A percentile compares a stretch with the other conserved stretches of the same genome.
These are phyloP conservation scores for Polylopha cassiicola DNA, from an alignment of 2,888 invertebrate genomes.

Conservation along the genomic window DNA sequence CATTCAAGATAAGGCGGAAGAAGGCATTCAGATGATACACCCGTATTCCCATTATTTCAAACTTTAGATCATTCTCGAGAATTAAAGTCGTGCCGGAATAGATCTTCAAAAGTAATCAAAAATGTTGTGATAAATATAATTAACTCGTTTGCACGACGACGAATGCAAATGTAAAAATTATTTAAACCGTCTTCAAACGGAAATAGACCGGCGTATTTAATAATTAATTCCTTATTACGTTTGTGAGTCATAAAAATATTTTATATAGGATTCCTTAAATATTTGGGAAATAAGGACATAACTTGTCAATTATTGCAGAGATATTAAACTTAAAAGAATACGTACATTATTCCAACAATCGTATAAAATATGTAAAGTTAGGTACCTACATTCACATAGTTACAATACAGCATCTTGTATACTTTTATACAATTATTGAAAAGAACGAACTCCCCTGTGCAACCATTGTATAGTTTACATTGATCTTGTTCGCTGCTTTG, in stretches of 20 bases:
- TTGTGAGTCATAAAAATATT: conserved; percentile 21
- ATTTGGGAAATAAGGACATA: conserved; percentile 8
- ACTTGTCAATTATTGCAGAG: too few relatives aligned
- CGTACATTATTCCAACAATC: too few relatives aligned
- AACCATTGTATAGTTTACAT: too few relatives aligned
- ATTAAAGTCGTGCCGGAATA: conserved; percentile 17
- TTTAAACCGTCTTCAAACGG: conserved; percentile 14
- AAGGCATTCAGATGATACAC: conserved; percentile 10
- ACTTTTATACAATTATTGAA: too few relatives aligned
- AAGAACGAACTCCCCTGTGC: too few relatives aligned
- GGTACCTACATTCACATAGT: too few relatives aligned
- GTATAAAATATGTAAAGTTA: too few relatives aligned
- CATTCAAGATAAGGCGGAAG: conserved; percentile 18
- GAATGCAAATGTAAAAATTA: conserved; percentile 10
- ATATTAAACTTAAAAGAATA: too few relatives aligned
- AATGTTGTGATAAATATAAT: conserved; percentile 14
- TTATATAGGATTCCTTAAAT: conserved; percentile 14
- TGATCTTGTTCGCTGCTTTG: too few relatives aligned
- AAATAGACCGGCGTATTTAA: conserved; percentile 22
- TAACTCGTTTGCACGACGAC: conserved; percentile 1
- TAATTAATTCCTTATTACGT: conserved; percentile 25
- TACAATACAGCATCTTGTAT: too few relatives aligned
- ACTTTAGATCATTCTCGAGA: conserved; percentile 15
- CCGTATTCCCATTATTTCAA: conserved; percentile 17
- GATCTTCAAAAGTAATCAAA: conserved; percentile 11